These are phyloP conservation scores for Aphelenchoides besseyi DNA, from an alignment of 1,140 invertebrate species.

Conservation along the genomic window DNA sequence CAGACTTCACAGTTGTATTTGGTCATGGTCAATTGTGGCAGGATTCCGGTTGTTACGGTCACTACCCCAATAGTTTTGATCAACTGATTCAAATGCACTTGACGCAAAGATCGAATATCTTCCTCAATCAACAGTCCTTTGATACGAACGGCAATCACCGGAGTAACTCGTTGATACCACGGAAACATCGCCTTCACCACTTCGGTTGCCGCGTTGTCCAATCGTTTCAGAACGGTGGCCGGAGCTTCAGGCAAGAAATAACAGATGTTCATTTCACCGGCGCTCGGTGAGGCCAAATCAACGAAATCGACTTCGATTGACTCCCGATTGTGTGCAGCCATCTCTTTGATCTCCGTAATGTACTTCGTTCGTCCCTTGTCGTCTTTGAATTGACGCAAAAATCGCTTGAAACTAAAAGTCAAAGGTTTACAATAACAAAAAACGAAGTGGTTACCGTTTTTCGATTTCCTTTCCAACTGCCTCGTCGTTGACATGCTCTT, in stretches of 20 bases:
- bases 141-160: constrained; percentile 80
- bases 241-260: constrained; percentile 97
- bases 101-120: constrained; percentile 87
- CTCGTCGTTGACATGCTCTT: constrained; percentile 92
- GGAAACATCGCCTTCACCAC: constrained; percentile 90
- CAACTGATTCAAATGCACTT: constrained; percentile 89
- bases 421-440: constrained; percentile 24
- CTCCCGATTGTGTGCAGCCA: constrained; percentile 68
- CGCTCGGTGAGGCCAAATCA: constrained; percentile 75
- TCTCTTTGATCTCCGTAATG: constrained; percentile 52
- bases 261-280: constrained; percentile 82
- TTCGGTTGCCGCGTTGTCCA: constrained; percentile 74
- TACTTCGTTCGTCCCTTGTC: constrained; percentile 46
- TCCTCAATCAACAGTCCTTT: constrained; percentile 90
- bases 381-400: constrained; percentile 54
- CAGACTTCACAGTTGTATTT: constrained; percentile 98
- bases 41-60: constrained; percentile 86
- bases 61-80: constrained; percentile 90
- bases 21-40: constrained; percentile 89
- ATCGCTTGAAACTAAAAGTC: constrained; percentile 52
- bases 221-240: constrained; percentile 70
- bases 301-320: constrained; percentile 92
- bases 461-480: constrained; percentile 92
- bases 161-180: constrained; percentile 86
- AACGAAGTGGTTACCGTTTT: constrained; percentile 77